A percentile compares a stretch with the other conserved stretches of the same genome.
These are phyloP conservation scores for Cherax quadricarinatus DNA, from an alignment of 1,140 invertebrate genomes.

Conservation along the genomic window DNA sequence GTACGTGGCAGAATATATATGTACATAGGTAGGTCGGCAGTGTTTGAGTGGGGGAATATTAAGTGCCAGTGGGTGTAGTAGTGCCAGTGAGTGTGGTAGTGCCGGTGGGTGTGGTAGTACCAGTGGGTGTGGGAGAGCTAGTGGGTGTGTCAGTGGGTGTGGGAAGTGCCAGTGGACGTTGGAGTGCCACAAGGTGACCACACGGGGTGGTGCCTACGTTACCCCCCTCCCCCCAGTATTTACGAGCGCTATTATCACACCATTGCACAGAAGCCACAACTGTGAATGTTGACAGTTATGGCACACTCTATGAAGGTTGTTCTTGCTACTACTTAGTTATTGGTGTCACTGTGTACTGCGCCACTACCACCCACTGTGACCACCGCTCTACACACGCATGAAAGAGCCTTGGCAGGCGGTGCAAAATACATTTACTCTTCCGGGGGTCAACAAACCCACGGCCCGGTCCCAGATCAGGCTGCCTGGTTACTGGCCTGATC, in stretches of 20 bases:
- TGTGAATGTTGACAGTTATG: constrained; percentile 21
- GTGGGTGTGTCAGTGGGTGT: background rate
- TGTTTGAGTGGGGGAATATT: background rate
- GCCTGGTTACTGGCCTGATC: too few species aligned
- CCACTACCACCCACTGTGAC: too few species aligned
- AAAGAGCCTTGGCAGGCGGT: too few species aligned
- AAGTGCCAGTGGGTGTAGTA: too few species aligned
- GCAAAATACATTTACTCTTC: too few species aligned
- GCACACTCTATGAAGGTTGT: constrained; percentile 5
- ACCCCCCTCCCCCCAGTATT: background rate
- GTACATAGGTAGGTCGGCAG: background rate
- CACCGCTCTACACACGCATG: too few species aligned
- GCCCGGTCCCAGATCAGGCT: too few species aligned
- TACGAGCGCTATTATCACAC: constrained; percentile 34
- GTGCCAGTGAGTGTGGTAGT: background rate
- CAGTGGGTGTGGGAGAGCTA: background rate
- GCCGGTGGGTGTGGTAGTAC: background rate
- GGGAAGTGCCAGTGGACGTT: background rate
- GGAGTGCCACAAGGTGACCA: constrained; percentile 5
- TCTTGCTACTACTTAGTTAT: background rate
- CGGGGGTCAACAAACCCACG: too few species aligned
- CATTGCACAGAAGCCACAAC: constrained; percentile 32
- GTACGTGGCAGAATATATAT: too few species aligned
- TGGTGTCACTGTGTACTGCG: too few species aligned
- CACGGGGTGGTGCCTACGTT: background rate